Evolutionary conservation across 2,888 invertebrate genomes (phyloP).

Genomic region (Andrena camellia): DNA sequence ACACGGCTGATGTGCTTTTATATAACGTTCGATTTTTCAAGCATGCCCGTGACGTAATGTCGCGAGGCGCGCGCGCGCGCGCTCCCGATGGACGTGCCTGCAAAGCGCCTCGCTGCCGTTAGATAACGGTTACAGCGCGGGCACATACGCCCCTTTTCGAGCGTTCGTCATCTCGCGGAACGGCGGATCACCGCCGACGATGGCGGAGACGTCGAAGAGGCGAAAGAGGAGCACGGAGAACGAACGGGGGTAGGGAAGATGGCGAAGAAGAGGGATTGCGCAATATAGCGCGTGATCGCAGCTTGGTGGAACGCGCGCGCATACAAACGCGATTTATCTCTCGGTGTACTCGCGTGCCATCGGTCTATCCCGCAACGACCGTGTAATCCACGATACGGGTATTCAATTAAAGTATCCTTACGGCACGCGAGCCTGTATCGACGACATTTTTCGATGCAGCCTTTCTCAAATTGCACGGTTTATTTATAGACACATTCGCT

Average conservation of each 20-base stretch:
- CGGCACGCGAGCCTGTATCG: slow-evolving; percentile 12
- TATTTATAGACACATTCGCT: not conserved
- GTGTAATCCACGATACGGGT: slow-evolving; percentile 39
- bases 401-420: slow-evolving; percentile 33
- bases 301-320: slow-evolving; percentile 57
- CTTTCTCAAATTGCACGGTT: not conserved
- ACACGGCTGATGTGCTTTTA: slow-evolving; percentile 48
- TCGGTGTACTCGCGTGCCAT: slow-evolving; percentile 22
- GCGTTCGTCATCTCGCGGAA: slow-evolving; percentile 39
- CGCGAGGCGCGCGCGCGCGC: not conserved
- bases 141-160: slow-evolving; percentile 19
- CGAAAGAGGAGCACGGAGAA: slow-evolving; percentile 10
- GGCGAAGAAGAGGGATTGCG: slow-evolving; percentile 57
- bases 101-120: slow-evolving; percentile 33
- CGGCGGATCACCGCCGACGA: slow-evolving; percentile 24
- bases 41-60: slow-evolving; percentile 46
- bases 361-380: slow-evolving; percentile 15
- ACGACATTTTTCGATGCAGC: not conserved
- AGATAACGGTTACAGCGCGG: slow-evolving; percentile 40
- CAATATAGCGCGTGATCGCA: slow-evolving; percentile 69
- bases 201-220: not conserved
- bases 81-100: not conserved
- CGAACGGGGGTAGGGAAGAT: slow-evolving; percentile 3
- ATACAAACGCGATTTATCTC: slow-evolving; percentile 36
- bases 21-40: slow-evolving; percentile 46